Conservation (phyloP, 2,113 vertebrate species). For the Vimba vimba region DNA sequence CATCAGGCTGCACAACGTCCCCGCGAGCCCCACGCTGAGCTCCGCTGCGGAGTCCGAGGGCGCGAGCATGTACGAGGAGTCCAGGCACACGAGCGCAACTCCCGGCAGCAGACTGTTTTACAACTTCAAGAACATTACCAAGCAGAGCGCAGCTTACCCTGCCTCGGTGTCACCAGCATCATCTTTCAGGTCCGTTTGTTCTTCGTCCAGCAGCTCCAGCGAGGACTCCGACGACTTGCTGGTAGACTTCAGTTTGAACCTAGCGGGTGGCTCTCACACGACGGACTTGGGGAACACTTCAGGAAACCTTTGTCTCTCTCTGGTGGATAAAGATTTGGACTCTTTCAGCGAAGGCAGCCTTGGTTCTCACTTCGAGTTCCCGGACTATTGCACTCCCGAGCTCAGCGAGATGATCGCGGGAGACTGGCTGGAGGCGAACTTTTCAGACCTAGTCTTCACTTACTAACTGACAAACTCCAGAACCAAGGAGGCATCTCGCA, state of each 20-base stretch:
- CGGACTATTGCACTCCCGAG: conserved; percentile 92
- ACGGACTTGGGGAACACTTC: conserved; percentile 79
- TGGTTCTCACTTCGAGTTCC: conserved; percentile 90
- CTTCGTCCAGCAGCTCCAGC: conserved; percentile 74
- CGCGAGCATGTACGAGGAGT: conserved; percentile 84
- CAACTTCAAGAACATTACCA: conserved; percentile 94
- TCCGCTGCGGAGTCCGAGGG: conserved; percentile 83
- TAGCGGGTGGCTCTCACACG: conserved; percentile 81
- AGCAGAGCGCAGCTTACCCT: conserved; percentile 77
- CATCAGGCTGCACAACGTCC: conserved; percentile 82
- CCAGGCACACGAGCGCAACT: conserved; percentile 69
- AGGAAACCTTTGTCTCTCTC: conserved; percentile 86
- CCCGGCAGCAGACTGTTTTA: conserved; percentile 81
- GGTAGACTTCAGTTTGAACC: conserved; percentile 88
- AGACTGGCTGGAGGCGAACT: conserved; percentile 94
- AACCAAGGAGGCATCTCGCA: conserved; percentile 10
- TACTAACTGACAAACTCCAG: conserved; percentile 76
- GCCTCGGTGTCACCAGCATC: conserved; percentile 81
- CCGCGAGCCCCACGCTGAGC: conserved; percentile 84
- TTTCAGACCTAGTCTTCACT: conserved; percentile 94
- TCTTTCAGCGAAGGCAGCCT: conserved; percentile 88
- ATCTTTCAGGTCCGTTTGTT: conserved; percentile 82
- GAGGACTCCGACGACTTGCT: conserved; percentile 89
- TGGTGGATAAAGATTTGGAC: conserved; percentile 93
- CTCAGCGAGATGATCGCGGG: conserved; percentile 94